Evolutionary conservation across 2,113 vertebrate species (phyloP).

Genomic region (Narcine bancroftii): DNA sequence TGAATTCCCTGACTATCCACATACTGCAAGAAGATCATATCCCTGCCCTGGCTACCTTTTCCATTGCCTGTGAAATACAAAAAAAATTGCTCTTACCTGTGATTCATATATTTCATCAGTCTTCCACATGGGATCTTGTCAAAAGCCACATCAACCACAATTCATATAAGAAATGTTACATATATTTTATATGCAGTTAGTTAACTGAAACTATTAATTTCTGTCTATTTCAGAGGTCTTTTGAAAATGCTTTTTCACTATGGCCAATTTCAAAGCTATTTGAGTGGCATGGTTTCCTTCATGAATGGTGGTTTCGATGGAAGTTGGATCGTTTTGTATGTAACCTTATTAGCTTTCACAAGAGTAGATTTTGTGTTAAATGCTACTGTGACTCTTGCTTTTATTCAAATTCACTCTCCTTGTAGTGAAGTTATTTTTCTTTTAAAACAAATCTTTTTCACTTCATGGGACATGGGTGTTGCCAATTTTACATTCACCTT

Average conservation of each 20-base stretch:
- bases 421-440: not conserved
- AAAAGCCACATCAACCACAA: too few relatives aligned
- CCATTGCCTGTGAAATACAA: too few relatives aligned
- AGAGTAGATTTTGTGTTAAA: not conserved
- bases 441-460: too few relatives aligned
- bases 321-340: slow-evolving; percentile 88
- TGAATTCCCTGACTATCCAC: too few relatives aligned
- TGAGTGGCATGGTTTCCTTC: slow-evolving; percentile 80
- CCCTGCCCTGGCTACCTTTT: too few relatives aligned
- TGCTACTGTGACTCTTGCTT: not conserved
- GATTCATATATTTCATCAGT: too few relatives aligned
- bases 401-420: not conserved
- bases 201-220: not conserved
- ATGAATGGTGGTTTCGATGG: slow-evolving; percentile 98
- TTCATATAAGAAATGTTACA: not conserved
- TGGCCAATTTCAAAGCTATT: slow-evolving; percentile 91
- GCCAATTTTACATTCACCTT: too few relatives aligned
- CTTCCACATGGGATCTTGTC: too few relatives aligned
- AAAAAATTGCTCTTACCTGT: too few relatives aligned
- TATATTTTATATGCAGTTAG: not conserved
- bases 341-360: slow-evolving; percentile 40
- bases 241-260: slow-evolving; percentile 83
- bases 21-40: too few relatives aligned
- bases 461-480: too few relatives aligned
- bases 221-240: slow-evolving; percentile 65